These are phyloP conservation scores for Rhamphomyia laevipes DNA, from an alignment of 2,888 invertebrate genomes.

Conservation along the genomic window DNA sequence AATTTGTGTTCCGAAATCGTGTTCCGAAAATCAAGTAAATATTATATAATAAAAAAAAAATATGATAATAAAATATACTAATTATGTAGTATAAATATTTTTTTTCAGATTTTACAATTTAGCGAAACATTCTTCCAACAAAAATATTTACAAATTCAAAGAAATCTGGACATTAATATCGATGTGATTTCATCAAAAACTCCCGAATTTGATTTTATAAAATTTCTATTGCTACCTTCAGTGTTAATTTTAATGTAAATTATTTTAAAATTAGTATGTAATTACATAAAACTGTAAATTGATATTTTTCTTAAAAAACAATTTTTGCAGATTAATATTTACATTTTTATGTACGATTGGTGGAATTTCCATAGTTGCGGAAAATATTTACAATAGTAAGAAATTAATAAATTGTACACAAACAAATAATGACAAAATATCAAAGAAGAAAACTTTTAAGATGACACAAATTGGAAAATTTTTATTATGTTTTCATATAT, in stretches of 20 bases:
- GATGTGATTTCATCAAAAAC: background rate
- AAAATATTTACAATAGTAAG: background rate
- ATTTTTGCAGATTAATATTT: no score
- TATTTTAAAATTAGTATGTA: no score
- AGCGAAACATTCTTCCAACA: slow-evolving; percentile 1
- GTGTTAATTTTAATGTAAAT: background rate
- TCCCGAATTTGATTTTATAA: background rate
- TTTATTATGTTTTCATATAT: slow-evolving; percentile 2
- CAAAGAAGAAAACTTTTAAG: background rate
- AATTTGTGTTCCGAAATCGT: slow-evolving; percentile 5
- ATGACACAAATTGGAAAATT: background rate
- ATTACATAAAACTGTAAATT: no score
- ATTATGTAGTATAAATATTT: no score
- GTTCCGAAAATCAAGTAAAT: background rate
- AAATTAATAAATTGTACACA: background rate
- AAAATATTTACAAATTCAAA: background rate
- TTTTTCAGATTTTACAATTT: background rate
- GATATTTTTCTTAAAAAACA: no score
- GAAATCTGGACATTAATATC: background rate
- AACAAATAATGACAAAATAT: background rate
- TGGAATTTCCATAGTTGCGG: no score
- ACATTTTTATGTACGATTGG: no score
- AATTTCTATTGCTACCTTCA: background rate
- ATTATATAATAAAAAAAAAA: no score
- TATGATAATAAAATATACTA: no score